Evolutionary conservation across 2,113 vertebrate species (phyloP), one percentile per base, ranked within the genome.

Genomic region (Petrocephalus microphthalmus): DNA sequence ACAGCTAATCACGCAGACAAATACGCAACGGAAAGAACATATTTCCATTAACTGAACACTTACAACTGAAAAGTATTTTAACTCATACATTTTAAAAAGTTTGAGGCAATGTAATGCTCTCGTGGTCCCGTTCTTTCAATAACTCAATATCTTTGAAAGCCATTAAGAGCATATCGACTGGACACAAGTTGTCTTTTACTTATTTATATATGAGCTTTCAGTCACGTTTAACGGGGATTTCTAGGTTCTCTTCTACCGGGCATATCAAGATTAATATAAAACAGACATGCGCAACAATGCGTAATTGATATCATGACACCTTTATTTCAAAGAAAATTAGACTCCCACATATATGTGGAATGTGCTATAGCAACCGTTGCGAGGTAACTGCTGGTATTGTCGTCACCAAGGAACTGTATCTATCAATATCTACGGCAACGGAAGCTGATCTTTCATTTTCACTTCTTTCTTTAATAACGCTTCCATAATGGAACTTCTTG

Each of bases 331-430:
- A 42, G 42, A 42, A 42, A 29, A 29, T 67, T 67, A 29, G n/a
- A 64, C 60, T 64, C n/a, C 10, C n/a, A 67, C 60, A 29, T n/a
- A n/a, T n/a, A n/a, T n/a, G n/a, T n/a, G n/a, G n/a, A n/a, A n/a
- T n/a, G n/a, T n/a, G n/a, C n/a, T n/a, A n/a, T 67, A 67, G 60
- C 60, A 67, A 67, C 60, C 60, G 60, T 67, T 67, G 60, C 60
- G 25, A 13, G 3, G 60, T 67, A 67, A 67, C n/a, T 29, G 25
- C 60, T 64, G n/a, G 25, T 13, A 67, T n/a, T 67, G 60, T 67
- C 25, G 60, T 67, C 60, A 67, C n/a, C 25, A 67, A 67, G 60
- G n/a, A 67, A 29, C 60, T 29, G 11, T 67, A 29, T 67, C 60
- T 67, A 29, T 67, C 60, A 67, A 67, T 29, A 67, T 67, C 3